A percentile compares a stretch with the other conserved stretches of the same genome.
These are phyloP conservation scores for Corythoichthys haematopterus DNA, from an alignment of 2,113 vertebrate species.

Conservation along the genomic window DNA sequence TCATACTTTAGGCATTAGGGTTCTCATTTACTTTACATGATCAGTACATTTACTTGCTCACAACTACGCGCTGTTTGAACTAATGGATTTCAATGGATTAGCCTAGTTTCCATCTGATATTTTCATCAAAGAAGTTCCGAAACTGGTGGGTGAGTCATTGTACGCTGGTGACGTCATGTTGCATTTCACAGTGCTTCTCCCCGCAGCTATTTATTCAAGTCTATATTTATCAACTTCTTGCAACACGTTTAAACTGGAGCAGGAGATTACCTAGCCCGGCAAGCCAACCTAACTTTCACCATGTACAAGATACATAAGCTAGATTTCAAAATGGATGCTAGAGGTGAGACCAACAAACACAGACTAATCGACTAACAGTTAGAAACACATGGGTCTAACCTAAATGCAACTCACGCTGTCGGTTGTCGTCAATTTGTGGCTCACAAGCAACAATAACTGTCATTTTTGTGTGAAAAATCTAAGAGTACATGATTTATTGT, in stretches of 20 bases:
- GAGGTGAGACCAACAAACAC: too few species aligned
- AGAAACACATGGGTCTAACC: too few species aligned
- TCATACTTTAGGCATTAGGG: constrained; percentile 13
- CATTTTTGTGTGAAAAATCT: too few species aligned
- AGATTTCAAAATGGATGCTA: too few species aligned
- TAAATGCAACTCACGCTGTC: too few species aligned
- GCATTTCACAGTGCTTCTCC: constrained; percentile 34
- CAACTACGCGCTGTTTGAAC: constrained; percentile 1
- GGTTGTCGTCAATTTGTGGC: too few species aligned
- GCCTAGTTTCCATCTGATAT: constrained; percentile 42
- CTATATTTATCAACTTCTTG: constrained; percentile 57
- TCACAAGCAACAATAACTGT: too few species aligned
- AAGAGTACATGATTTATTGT: too few species aligned
- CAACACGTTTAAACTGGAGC: constrained; percentile 19
- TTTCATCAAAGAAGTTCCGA: constrained; percentile 37
- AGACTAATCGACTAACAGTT: too few species aligned
- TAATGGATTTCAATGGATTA: constrained; percentile 50
- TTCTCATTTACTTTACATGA: constrained; percentile 15
- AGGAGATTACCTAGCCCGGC: constrained; percentile 30
- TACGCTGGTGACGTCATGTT: constrained; percentile 46
- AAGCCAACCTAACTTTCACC: too few species aligned
- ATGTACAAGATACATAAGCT: too few species aligned
- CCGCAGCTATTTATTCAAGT: constrained; percentile 52
- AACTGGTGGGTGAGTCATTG: constrained; percentile 55
- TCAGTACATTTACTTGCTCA: constrained; percentile 2